Conservation (phyloP, 1,140 invertebrate genomes). For the Mactra quadrangularis region DNA sequence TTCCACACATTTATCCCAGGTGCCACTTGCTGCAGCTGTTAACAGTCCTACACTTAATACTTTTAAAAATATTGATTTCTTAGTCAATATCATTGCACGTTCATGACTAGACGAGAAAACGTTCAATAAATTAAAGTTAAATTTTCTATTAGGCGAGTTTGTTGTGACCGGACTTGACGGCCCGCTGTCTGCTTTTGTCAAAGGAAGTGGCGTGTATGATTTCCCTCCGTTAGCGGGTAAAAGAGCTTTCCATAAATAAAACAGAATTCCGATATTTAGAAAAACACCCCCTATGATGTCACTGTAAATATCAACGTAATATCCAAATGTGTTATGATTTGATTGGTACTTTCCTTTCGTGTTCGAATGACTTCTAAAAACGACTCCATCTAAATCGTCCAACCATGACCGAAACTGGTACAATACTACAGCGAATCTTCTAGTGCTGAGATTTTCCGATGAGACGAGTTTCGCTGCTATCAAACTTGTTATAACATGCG, state of each 20-base stretch:
- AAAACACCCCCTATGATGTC: conserved; percentile 75
- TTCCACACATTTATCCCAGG: conserved; percentile 71
- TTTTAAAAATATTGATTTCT: conserved; percentile 73
- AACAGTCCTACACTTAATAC: conserved; percentile 70
- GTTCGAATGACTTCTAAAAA: conserved; percentile 72
- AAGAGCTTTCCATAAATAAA: conserved; percentile 72
- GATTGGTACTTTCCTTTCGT: conserved; percentile 69
- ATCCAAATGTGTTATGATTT: conserved; percentile 72
- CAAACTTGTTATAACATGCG: conserved; percentile 68
- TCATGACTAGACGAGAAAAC: conserved; percentile 47
- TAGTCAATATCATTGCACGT: conserved; percentile 50
- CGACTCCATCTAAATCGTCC: conserved; percentile 79
- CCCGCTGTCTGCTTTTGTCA: conserved; percentile 62
- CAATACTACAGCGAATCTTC: conserved; percentile 73
- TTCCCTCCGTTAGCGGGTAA: conserved; percentile 42
- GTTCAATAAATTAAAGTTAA: conserved; percentile 51
- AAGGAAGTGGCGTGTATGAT: conserved; percentile 44
- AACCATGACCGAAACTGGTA: conserved; percentile 79
- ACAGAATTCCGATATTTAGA: conserved; percentile 71
- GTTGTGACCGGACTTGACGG: conserved; percentile 38
- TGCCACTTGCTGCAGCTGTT: conserved; percentile 64
- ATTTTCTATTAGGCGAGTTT: conserved; percentile 50
- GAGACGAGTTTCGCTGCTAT: conserved; percentile 73
- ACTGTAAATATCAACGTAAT: conserved; percentile 75
- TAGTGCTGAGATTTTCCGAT: conserved; percentile 70